These are phyloP conservation scores for Biston stratarius DNA, from an alignment of 2,888 invertebrate genomes.

Conservation along the genomic window DNA sequence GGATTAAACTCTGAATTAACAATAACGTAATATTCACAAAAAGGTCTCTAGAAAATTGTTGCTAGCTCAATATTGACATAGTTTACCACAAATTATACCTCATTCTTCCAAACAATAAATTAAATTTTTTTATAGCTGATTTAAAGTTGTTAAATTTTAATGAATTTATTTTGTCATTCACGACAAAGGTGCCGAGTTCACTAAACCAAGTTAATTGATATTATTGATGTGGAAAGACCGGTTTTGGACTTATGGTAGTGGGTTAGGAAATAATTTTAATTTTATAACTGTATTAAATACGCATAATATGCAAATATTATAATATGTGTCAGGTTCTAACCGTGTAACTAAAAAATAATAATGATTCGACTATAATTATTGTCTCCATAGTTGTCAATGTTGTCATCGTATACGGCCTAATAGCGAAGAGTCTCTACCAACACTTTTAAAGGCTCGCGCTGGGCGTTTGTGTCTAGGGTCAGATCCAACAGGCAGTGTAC, in stretches of 20 bases:
- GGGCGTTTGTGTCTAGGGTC: too few species aligned
- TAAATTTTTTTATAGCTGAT: neutral
- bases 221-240: slow-evolving; percentile 13
- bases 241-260: slow-evolving; percentile 4
- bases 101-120: neutral
- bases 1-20: too few species aligned
- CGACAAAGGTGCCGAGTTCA: slow-evolving; percentile 18
- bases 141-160: slow-evolving; percentile 3
- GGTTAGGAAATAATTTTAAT: slow-evolving; percentile 19
- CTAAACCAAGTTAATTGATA: slow-evolving; percentile 25
- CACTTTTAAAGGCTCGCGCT: too few species aligned
- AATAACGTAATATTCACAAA: neutral
- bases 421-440: too few species aligned
- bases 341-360: neutral
- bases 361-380: neutral
- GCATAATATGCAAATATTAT: slow-evolving; percentile 2
- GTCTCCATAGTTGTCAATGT: neutral
- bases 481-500: too few species aligned
- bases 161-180: slow-evolving; percentile 17
- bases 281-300: slow-evolving; percentile 10
- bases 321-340: neutral
- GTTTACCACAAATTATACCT: too few species aligned
- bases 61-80: neutral
- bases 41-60: too few species aligned
- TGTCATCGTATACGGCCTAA: too few species aligned